Conservation (phyloP, 2,113 vertebrate species). For the Taurulus bubalis region DNA sequence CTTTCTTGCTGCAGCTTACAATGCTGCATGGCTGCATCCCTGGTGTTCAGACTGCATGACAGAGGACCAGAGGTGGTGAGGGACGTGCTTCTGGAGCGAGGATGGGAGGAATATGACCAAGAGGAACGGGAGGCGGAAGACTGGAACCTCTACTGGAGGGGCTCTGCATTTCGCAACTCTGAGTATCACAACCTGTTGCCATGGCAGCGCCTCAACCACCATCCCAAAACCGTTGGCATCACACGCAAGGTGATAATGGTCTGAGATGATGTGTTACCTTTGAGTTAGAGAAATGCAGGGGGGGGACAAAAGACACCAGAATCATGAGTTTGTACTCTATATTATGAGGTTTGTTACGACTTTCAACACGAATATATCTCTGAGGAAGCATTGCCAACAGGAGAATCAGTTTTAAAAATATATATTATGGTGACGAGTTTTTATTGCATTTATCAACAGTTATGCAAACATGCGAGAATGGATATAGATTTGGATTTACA, state of each 20-base stretch:
- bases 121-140: slow-evolving; percentile 71
- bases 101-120: slow-evolving; percentile 83
- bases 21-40: slow-evolving; percentile 63
- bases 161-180: slow-evolving; percentile 75
- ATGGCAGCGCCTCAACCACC: slow-evolving; percentile 88
- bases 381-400: background rate
- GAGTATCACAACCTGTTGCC: slow-evolving; percentile 81
- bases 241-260: slow-evolving; percentile 80
- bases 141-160: slow-evolving; percentile 87
- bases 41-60: slow-evolving; percentile 83
- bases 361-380: background rate
- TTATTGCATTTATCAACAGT: background rate
- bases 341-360: background rate
- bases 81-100: slow-evolving; percentile 86
- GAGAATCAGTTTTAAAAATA: background rate
- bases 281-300: background rate
- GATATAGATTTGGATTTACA: background rate
- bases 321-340: background rate
- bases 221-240: slow-evolving; percentile 83
- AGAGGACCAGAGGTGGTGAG: slow-evolving; percentile 78
- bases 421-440: background rate
- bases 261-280: background rate
- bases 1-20: background rate
- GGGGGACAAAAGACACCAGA: background rate
- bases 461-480: background rate